phyloP scores from a whole-genome alignment of 2,797 vertebrate genomes.

The Fringilla coelebs region DNA sequence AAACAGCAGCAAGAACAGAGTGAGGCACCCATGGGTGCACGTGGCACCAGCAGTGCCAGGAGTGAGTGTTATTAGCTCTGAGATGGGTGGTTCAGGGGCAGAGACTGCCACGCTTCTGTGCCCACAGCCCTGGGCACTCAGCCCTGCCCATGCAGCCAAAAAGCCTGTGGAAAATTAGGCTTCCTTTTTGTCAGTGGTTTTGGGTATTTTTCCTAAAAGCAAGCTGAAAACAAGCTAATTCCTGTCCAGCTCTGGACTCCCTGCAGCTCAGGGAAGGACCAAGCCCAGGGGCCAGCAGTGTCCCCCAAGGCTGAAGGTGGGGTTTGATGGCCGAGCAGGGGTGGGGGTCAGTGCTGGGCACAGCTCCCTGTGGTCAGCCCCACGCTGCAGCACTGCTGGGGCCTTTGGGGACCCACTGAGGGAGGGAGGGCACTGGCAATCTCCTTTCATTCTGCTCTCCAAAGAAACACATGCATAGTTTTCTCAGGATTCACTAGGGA shows the following conservation, averaged over 20 bases:
- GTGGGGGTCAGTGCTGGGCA: background rate
- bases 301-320: background rate
- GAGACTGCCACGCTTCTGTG: rapidly evolving
- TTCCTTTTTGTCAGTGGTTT: background rate
- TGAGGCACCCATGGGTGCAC: rapidly evolving
- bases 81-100: rapidly evolving
- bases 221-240: background rate
- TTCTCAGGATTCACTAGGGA: background rate
- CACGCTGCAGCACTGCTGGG: rapidly evolving
- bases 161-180: background rate
- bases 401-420: rapidly evolving
- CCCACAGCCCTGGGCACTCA: background rate
- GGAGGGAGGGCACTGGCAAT: background rate
- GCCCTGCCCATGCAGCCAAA: background rate
- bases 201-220: background rate
- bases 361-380: rapidly evolving
- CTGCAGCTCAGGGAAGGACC: background rate
- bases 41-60: background rate
- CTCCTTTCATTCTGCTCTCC: background rate
- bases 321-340: background rate
- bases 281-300: background rate
- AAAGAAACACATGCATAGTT: background rate
- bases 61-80: rapidly evolving
- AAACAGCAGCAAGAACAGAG: background rate
- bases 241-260: background rate